Evolutionary conservation across 1,140 invertebrate species (phyloP).

Genomic region (Pseudomyrmex sp.): DNA sequence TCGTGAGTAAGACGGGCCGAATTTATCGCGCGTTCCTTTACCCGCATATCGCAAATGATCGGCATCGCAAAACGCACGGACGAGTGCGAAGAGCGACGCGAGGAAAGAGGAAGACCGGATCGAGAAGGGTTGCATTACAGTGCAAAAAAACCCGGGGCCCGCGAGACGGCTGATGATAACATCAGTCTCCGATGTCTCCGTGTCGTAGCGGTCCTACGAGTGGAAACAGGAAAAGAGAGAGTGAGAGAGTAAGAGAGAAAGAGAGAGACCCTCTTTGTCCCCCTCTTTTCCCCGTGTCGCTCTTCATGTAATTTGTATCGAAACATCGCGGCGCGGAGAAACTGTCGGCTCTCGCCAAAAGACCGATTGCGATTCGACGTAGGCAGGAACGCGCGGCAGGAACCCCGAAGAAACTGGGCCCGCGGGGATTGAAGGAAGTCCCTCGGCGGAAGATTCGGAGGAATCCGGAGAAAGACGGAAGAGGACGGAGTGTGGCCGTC

Average conservation of each 20-base stretch:
- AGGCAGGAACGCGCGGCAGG: constrained; percentile 28
- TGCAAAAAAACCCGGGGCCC: constrained; percentile 63
- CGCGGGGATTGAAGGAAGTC: constrained; percentile 58
- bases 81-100: constrained; percentile 48
- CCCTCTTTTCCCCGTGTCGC: constrained; percentile 61
- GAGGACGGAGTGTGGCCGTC: constrained; percentile 25
- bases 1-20: neutral
- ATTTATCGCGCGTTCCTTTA: constrained; percentile 57
- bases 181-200: constrained; percentile 75
- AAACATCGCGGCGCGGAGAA: constrained; percentile 74
- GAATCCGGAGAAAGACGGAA: constrained; percentile 60
- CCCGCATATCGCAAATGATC: constrained; percentile 61
- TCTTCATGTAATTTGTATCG: constrained; percentile 81
- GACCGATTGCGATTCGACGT: constrained; percentile 72
- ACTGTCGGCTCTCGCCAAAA: constrained; percentile 70
- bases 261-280: neutral
- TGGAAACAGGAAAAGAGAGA: too few relatives aligned
- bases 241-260: too few relatives aligned
- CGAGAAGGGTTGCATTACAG: constrained; percentile 51
- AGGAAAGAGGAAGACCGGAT: constrained; percentile 9
- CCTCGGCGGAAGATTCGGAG: constrained; percentile 26
- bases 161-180: constrained; percentile 78
- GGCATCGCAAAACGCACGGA: constrained; percentile 65
- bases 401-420: constrained; percentile 54
- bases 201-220: neutral